Evolutionary conservation across 2,113 vertebrate species (phyloP).

Genomic region (Seriola quinqueradiata): DNA sequence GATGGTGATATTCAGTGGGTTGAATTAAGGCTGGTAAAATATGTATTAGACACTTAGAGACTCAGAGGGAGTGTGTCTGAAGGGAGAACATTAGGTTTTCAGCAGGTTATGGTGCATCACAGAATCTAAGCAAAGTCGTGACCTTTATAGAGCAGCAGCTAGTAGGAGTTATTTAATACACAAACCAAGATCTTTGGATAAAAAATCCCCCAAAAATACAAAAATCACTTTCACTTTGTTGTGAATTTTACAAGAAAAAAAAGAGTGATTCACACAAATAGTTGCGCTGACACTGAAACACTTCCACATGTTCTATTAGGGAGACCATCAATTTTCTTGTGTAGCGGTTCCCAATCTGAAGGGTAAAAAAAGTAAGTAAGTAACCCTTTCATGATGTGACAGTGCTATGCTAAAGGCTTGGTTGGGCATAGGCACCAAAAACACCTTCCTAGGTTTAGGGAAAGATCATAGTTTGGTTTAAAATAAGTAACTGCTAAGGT

Average conservation of each 20-base stretch:
- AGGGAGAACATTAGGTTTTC: constrained; percentile 24
- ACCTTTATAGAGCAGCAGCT: constrained; percentile 27
- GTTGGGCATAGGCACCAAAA: neutral
- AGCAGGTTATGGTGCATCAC: constrained; percentile 4
- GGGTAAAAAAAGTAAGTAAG: too few species aligned
- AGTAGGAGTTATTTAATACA: neutral
- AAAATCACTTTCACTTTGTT: neutral
- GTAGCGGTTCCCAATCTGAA: neutral
- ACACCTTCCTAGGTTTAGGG: too few species aligned
- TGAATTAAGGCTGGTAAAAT: constrained; percentile 51
- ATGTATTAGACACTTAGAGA: constrained; percentile 15
- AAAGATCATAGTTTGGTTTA: neutral
- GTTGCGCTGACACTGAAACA: neutral
- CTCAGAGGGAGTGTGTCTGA: neutral
- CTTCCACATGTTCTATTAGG: neutral
- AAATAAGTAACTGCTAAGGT: too few species aligned
- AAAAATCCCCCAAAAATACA: neutral
- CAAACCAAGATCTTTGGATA: neutral
- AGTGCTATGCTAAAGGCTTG: neutral
- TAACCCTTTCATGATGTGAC: too few species aligned
- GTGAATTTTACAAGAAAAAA: neutral
- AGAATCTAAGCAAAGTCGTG: constrained; percentile 7
- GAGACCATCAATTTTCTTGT: neutral
- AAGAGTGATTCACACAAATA: neutral
- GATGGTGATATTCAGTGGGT: constrained; percentile 27